Conservation (phyloP, 2,113 vertebrate genomes). For the Amphilophus citrinellus region DNA sequence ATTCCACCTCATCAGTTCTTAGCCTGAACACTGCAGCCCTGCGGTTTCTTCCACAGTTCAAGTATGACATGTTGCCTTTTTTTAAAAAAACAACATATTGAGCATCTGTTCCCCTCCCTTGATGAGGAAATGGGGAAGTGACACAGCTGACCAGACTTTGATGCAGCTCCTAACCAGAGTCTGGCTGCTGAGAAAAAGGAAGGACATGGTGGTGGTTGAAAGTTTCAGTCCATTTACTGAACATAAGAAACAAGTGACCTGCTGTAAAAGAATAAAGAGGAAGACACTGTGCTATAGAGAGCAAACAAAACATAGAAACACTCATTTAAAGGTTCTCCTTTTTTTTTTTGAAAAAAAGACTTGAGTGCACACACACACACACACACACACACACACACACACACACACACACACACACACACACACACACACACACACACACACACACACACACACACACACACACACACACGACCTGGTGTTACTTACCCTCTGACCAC, state of each 20-base stretch:
- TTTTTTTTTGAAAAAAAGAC: not conserved
- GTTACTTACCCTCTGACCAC: constrained; percentile 93
- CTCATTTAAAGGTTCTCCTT: not conserved
- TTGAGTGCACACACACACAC: not conserved
- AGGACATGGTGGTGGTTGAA: constrained; percentile 45
- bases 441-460: not conserved
- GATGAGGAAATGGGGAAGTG: constrained; percentile 70
- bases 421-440: too few relatives aligned
- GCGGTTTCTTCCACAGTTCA: not conserved
- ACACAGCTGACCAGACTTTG: constrained; percentile 55
- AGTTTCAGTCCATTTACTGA: constrained; percentile 28
- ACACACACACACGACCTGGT: not conserved
- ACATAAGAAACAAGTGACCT: constrained; percentile 42
- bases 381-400: too few relatives aligned
- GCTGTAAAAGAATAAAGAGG: constrained; percentile 30
- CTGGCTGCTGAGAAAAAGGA: constrained; percentile 68
- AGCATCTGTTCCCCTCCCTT: constrained; percentile 35
- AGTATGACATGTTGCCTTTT: not conserved
- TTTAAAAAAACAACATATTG: not conserved
- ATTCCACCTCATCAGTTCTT: not conserved
- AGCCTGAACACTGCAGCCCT: not conserved
- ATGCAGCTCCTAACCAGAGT: constrained; percentile 43
- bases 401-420: too few relatives aligned
- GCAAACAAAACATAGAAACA: constrained; percentile 6
- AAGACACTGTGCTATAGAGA: not conserved